A percentile compares a stretch with the other conserved stretches of the same genome.
Conservation (phyloP, 2,113 vertebrate genomes). For the Equus przewalskii region DNA sequence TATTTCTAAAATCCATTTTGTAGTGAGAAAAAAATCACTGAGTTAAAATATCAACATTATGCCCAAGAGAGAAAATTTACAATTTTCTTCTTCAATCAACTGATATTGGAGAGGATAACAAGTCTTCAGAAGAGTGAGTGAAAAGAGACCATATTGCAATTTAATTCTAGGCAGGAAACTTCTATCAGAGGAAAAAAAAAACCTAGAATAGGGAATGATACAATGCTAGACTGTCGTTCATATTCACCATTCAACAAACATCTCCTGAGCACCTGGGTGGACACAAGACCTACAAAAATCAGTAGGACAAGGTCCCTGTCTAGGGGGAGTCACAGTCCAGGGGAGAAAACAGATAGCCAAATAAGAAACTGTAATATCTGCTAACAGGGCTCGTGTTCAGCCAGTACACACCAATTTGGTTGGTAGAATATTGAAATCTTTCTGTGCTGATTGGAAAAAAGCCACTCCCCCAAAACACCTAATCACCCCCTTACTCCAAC, state of each 20-base stretch:
- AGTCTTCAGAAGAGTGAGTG: slow-evolving; percentile 61
- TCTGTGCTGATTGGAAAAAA: slow-evolving; percentile 1
- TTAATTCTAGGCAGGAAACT: slow-evolving; percentile 70
- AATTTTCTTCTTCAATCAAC: slow-evolving; percentile 77
- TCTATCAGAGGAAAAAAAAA: slow-evolving; percentile 20
- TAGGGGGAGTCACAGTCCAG: background rate
- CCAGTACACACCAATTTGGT: background rate
- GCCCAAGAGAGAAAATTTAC: slow-evolving; percentile 72
- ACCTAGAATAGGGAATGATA: background rate
- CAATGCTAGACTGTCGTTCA: background rate
- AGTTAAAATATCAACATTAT: slow-evolving; percentile 80
- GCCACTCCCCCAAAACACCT: background rate
- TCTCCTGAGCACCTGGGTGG: background rate
- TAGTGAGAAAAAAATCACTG: slow-evolving; percentile 45
- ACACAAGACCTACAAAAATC: background rate
- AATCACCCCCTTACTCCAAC: background rate
- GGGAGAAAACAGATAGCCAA: background rate
- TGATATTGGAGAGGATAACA: slow-evolving; percentile 67
- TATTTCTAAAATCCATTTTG: slow-evolving; percentile 75
- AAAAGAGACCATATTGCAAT: slow-evolving; percentile 73
- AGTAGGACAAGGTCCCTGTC: background rate
- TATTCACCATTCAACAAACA: slow-evolving; percentile 24
- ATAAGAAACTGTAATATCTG: slow-evolving; percentile 1
- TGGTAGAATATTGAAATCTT: slow-evolving; percentile 43
- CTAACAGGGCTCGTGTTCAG: background rate